Conservation (phyloP, 2,888 invertebrate genomes). For the Arge pagana region DNA sequence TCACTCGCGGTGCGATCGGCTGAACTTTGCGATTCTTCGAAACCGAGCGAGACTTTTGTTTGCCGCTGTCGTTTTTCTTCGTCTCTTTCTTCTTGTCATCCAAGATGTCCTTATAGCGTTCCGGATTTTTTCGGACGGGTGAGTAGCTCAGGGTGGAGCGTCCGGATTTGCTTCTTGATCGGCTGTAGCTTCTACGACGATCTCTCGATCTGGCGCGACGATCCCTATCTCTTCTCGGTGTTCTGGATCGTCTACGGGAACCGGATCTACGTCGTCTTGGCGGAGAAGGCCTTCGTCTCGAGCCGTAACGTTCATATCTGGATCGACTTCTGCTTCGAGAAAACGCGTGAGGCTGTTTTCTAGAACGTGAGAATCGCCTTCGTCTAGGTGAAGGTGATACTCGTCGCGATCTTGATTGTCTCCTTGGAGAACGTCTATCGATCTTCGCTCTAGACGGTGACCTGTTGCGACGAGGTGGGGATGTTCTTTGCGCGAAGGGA, state of each 20-base stretch:
- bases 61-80: conserved; percentile 53
- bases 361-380: conserved; percentile 41
- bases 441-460: conserved; percentile 33
- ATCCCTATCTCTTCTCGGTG: conserved; percentile 34
- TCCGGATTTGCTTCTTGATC: conserved; percentile 58
- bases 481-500: conserved; percentile 16
- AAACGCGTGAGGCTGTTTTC: conserved; percentile 46
- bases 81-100: conserved; percentile 65
- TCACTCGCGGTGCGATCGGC: conserved; percentile 50
- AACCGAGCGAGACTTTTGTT: conserved; percentile 41
- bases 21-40: conserved; percentile 42
- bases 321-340: conserved; percentile 48
- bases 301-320: conserved; percentile 44
- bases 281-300: conserved; percentile 41
- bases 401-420: conserved; percentile 45
- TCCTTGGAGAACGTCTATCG: conserved; percentile 42
- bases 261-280: conserved; percentile 34
- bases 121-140: conserved; percentile 70
- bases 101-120: conserved; percentile 70
- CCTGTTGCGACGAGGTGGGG: conserved; percentile 26
- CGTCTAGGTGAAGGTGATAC: conserved; percentile 43
- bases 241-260: conserved; percentile 35
- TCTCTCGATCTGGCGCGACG: conserved; percentile 39
- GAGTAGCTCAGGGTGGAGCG: conserved; percentile 69
- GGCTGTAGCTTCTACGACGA: conserved; percentile 38